These are phyloP conservation scores for Sciurus carolinensis DNA, from an alignment of 2,797 vertebrate genomes.

Conservation along the genomic window DNA sequence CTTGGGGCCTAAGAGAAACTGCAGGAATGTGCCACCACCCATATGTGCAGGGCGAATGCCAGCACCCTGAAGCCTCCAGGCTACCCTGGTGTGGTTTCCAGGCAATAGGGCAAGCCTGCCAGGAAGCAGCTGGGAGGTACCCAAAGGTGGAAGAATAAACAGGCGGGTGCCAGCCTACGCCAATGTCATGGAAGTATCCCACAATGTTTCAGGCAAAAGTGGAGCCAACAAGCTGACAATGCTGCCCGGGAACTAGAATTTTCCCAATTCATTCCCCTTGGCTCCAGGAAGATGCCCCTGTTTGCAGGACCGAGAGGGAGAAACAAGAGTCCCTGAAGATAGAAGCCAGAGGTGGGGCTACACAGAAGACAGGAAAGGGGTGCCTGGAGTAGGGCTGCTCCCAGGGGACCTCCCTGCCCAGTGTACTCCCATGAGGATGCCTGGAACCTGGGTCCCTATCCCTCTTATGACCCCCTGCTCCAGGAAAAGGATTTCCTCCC, in stretches of 20 bases:
- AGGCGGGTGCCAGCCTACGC: not conserved
- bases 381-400: not conserved
- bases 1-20: not conserved
- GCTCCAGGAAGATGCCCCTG: not conserved
- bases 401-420: not conserved
- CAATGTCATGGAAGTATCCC: too few species aligned
- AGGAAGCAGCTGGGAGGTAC: not conserved
- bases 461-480: not conserved
- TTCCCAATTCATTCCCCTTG: not conserved
- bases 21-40: not conserved
- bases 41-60: not conserved
- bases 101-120: not conserved
- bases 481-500: not conserved
- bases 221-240: not conserved
- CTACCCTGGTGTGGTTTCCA: not conserved
- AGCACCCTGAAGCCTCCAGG: not conserved
- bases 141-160: not conserved
- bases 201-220: not conserved
- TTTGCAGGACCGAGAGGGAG: not conserved
- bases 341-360: not conserved
- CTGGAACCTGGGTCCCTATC: not conserved
- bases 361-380: not conserved
- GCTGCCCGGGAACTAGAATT: not conserved
- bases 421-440: not conserved
- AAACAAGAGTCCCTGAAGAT: not conserved